phyloP scores from a whole-genome alignment of 1,140 invertebrate species.

The Charaxes varanes region DNA sequence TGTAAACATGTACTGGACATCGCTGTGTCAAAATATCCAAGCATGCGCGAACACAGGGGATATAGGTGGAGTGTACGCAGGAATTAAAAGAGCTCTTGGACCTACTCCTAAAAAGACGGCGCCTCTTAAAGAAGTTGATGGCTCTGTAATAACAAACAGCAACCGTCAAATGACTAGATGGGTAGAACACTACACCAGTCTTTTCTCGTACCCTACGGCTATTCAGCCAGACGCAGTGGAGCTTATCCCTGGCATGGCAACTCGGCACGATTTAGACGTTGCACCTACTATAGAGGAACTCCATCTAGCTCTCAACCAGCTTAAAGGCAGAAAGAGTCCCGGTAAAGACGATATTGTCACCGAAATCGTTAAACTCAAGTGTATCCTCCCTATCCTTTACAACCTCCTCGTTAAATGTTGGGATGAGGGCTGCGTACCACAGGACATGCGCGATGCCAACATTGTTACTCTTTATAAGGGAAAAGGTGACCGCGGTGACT shows the following conservation, averaged over 20 bases:
- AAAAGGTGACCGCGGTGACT: too few relatives aligned
- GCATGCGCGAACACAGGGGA: constrained; percentile 1
- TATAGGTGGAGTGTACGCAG: constrained; percentile 4
- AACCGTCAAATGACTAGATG: constrained; percentile 7
- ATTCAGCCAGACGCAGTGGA: constrained; percentile 5
- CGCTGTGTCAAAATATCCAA: not conserved
- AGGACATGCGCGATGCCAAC: constrained; percentile 15
- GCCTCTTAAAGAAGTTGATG: constrained; percentile 18
- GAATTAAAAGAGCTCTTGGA: constrained; percentile 6
- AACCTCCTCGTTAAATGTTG: constrained; percentile 15
- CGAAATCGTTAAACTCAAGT: constrained; percentile 12
- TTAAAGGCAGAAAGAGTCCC: constrained; percentile 14
- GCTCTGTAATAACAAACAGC: constrained; percentile 12
- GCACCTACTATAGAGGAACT: constrained; percentile 7
- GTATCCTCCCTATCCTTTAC: constrained; percentile 5
- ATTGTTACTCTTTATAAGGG: constrained; percentile 19
- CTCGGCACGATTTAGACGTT: constrained; percentile 13
- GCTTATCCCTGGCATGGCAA: constrained; percentile 4
- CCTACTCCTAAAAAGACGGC: constrained; percentile 16
- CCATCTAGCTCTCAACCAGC: constrained; percentile 6
- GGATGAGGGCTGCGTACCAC: constrained; percentile 5
- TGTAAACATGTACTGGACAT: not conserved
- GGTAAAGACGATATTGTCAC: constrained; percentile 8
- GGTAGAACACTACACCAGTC: constrained; percentile 17
- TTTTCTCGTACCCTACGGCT: constrained; percentile 8